Evolutionary conservation across 2,888 invertebrate species (phyloP).

Genomic region (Gnatocerus cornutus): DNA sequence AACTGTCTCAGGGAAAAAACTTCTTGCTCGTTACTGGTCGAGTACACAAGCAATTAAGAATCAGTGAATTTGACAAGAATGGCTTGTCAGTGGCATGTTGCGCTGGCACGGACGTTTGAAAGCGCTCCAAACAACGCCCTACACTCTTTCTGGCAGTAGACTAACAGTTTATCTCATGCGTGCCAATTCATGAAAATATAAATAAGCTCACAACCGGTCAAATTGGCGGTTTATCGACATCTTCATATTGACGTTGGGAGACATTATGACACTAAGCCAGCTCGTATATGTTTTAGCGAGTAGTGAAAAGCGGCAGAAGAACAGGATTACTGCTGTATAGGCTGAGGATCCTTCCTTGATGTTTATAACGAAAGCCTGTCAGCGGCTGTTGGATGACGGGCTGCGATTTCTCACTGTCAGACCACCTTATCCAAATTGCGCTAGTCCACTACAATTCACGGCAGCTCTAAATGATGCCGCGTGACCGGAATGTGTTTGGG

Average conservation of each 20-base stretch:
- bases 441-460: constrained; percentile 65
- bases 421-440: constrained; percentile 68
- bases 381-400: constrained; percentile 66
- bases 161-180: constrained; percentile 46
- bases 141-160: constrained; percentile 46
- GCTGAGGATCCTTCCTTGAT: constrained; percentile 56
- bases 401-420: constrained; percentile 69
- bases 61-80: constrained; percentile 65
- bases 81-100: constrained; percentile 65
- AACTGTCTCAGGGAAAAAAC: constrained; percentile 58
- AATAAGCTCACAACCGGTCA: constrained; percentile 57
- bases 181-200: constrained; percentile 63
- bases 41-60: constrained; percentile 66
- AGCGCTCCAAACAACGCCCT: constrained; percentile 57
- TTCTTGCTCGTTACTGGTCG: constrained; percentile 59
- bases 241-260: constrained; percentile 32
- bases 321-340: constrained; percentile 48
- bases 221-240: constrained; percentile 45
- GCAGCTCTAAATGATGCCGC: constrained; percentile 65
- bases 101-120: constrained; percentile 63
- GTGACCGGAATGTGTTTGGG: constrained; percentile 65
- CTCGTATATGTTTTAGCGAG: constrained; percentile 45
- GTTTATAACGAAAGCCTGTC: constrained; percentile 64
- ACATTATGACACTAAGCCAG: constrained; percentile 52
- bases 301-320: constrained; percentile 41